Evolutionary conservation across 1,140 invertebrate species (phyloP).

Genomic region (Drosophila setifemur): DNA sequence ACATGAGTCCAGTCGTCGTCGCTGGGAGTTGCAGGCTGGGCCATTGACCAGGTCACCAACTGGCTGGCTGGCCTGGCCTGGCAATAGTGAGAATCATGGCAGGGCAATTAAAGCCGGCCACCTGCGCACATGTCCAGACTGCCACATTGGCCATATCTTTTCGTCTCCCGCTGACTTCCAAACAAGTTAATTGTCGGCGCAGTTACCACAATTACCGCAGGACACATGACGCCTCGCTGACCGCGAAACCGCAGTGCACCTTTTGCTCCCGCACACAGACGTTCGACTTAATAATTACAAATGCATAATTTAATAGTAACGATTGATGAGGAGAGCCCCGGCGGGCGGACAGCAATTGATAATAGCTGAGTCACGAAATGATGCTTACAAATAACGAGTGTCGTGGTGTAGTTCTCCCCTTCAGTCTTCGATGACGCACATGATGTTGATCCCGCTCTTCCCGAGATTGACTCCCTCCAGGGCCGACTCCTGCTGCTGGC

Average conservation of each 20-base stretch:
- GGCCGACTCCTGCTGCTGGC: constrained; percentile 89
- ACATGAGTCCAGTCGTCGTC: constrained; percentile 43
- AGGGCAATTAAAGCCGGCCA: constrained; percentile 68
- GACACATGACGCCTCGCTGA: constrained; percentile 33
- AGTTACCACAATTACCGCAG: constrained; percentile 63
- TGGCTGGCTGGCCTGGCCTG: not conserved
- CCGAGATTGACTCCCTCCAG: constrained; percentile 90
- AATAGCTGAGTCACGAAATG: not conserved
- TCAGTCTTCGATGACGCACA: constrained; percentile 88
- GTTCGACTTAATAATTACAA: constrained; percentile 68
- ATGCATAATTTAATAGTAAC: constrained; percentile 72
- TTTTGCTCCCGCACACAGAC: constrained; percentile 24
- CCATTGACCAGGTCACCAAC: constrained; percentile 38
- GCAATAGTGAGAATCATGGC: constrained; percentile 70
- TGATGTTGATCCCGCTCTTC: constrained; percentile 89
- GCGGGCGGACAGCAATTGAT: not conserved
- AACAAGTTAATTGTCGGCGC: constrained; percentile 71
- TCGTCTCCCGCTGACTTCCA: constrained; percentile 33
- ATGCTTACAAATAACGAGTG: constrained; percentile 23
- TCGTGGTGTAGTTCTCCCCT: not conserved
- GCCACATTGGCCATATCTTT: constrained; percentile 8
- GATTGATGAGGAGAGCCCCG: constrained; percentile 14
- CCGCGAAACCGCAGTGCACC: constrained; percentile 53
- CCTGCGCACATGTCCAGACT: constrained; percentile 31
- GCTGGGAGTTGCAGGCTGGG: constrained; percentile 9